Evolutionary conservation across 2,888 invertebrate species (phyloP), one percentile per base, ranked within the genome.

Genomic region (Phyllotreta striolata): DNA sequence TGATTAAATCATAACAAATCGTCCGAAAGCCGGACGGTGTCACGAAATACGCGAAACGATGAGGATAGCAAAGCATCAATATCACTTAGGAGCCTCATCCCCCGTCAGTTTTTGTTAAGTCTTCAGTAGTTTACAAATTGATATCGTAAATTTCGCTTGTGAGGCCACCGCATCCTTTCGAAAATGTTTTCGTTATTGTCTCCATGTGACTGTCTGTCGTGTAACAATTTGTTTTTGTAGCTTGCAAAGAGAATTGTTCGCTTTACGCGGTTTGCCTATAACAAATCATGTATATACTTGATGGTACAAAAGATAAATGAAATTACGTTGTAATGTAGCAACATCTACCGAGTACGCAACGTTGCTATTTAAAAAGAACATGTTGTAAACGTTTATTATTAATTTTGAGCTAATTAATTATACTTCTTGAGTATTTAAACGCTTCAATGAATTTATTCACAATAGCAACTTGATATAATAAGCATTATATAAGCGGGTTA

Each of bases 61-160:
- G 58, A 63, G 54, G 38, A 40, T 43, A 24, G 24, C 44, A 44
- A n/a, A 46, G 38, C 58, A 63, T 63, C 63, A 63, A 63, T 63
- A 58, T 63, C 58, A 63, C 63, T 63, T 63, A 46, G 41, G 58
- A 58, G 40, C 41, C 40, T 49, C 47, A 47, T 54, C 54, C 58
- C 54, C 6, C 54, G 63, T 63, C 54, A 57, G 39, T 63, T 63
- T 63, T 58, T 63, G 63, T 58, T 54, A 58, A 40, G 52, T 63
- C 58, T 24, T 54, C 44, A 40, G 35, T 57, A 40, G 34, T 14
- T 54, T 58, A 63, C 63, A 58, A 58, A 58, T 52, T 54, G 63
- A 52, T 9, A 47, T 58, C 63, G 58, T 63, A 58, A 58, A 58
- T 63, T 57, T 40, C 38, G 41, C 13, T 41, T 37, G 41, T 59